Evolutionary conservation across 2,888 invertebrate species (phyloP).

Genomic region (Pandemis heparana): DNA sequence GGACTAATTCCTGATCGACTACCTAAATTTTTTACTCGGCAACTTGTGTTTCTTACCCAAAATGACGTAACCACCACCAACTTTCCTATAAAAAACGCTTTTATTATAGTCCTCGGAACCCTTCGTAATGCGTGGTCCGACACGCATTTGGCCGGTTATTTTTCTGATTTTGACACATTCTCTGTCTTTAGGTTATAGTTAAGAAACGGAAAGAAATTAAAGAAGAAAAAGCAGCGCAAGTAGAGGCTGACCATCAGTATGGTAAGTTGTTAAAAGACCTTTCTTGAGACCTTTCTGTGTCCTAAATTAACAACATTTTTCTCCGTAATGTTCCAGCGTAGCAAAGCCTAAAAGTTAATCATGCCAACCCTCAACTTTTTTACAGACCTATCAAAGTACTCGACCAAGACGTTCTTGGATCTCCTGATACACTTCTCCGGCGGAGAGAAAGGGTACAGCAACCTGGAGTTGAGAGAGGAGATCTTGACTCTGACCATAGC

Average conservation of each 20-base stretch:
- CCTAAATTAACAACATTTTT: not conserved
- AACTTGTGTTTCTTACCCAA: too few relatives aligned
- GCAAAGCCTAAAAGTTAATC: not conserved
- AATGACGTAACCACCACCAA: too few relatives aligned
- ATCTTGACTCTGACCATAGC: slow-evolving; percentile 85
- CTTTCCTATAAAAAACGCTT: too few relatives aligned
- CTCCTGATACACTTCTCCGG: slow-evolving; percentile 81
- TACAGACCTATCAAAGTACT: slow-evolving; percentile 66
- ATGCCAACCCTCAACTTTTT: slow-evolving; percentile 26
- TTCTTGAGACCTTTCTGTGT: not conserved
- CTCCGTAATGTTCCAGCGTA: not conserved
- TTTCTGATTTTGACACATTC: not conserved
- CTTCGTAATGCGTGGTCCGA: too few relatives aligned
- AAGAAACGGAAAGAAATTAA: slow-evolving; percentile 64
- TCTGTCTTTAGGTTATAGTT: slow-evolving; percentile 60
- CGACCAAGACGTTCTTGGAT: slow-evolving; percentile 83
- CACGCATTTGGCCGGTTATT: not conserved
- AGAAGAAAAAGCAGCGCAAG: slow-evolving; percentile 52
- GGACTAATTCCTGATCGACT: too few relatives aligned
- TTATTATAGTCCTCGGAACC: too few relatives aligned
- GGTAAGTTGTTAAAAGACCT: slow-evolving; percentile 55
- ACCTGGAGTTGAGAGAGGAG: slow-evolving; percentile 85
- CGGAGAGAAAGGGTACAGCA: slow-evolving; percentile 78
- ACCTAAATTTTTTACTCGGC: too few relatives aligned
- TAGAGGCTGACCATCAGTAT: slow-evolving; percentile 61